Percentiles rank a stretch among this genome's conserved stretches.
Conservation (phyloP, 2,888 invertebrate species). For the Spodoptera exigua region DNA sequence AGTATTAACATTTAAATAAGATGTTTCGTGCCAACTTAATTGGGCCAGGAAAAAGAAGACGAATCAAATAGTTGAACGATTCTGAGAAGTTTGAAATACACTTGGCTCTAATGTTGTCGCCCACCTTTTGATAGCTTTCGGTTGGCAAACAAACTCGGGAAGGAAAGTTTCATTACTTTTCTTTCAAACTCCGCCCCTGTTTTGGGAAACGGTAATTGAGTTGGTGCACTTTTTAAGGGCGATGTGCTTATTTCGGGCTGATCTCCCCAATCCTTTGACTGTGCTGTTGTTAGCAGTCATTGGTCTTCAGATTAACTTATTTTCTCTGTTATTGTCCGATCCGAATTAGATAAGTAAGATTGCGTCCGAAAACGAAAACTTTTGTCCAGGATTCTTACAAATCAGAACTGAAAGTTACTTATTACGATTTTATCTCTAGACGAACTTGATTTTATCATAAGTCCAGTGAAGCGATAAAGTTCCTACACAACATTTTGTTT, state of each 20-base stretch:
- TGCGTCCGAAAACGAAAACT: too few species aligned
- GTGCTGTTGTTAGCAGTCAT: constrained; percentile 41
- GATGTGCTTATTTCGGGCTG: constrained; percentile 40
- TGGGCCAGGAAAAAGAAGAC: constrained; percentile 1
- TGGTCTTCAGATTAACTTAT: too few species aligned
- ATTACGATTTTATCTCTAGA: too few species aligned
- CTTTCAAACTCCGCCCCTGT: constrained; percentile 53
- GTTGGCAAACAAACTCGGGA: constrained; percentile 45
- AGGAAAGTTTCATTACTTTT: constrained; percentile 64
- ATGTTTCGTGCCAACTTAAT: too few species aligned
- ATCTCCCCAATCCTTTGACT: constrained; percentile 35
- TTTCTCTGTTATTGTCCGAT: too few species aligned
- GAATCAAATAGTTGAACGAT: constrained; percentile 28
- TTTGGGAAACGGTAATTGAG: constrained; percentile 59
- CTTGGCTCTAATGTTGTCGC: constrained; percentile 42
- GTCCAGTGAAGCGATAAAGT: too few species aligned
- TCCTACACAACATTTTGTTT: neutral
- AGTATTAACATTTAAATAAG: too few species aligned
- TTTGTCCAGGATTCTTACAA: too few species aligned
- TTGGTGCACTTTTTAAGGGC: constrained; percentile 53
- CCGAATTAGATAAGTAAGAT: too few species aligned
- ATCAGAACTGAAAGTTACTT: too few species aligned
- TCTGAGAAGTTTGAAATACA: constrained; percentile 41
- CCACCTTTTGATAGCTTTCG: constrained; percentile 51
- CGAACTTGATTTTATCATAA: too few species aligned